Conservation (phyloP, 2,888 invertebrate species). For the Pteria penguin region DNA sequence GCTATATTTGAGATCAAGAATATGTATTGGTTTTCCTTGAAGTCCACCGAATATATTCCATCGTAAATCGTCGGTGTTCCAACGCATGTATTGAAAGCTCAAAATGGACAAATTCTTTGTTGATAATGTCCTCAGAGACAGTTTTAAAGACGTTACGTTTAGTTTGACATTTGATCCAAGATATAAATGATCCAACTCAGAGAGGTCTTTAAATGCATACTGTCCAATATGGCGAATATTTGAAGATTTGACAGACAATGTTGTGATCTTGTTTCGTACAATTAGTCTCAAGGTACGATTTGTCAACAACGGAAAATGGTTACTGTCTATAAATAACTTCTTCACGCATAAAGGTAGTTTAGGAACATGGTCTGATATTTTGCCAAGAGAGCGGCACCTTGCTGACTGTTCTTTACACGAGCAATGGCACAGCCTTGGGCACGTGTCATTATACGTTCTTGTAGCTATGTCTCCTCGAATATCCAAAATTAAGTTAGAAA, state of each 20-base stretch:
- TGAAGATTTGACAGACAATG: background rate
- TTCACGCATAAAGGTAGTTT: background rate
- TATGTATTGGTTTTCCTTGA: background rate
- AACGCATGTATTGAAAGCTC: background rate
- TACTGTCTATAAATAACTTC: background rate
- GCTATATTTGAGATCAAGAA: background rate
- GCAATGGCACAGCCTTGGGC: background rate
- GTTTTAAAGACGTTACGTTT: background rate
- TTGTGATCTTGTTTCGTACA: background rate
- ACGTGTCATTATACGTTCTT: too few species aligned
- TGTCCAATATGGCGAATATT: background rate
- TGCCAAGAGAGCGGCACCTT: background rate
- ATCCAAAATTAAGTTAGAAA: too few species aligned
- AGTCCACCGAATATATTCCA: background rate
- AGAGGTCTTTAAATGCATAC: background rate
- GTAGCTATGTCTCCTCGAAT: too few species aligned
- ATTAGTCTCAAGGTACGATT: background rate
- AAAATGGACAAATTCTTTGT: background rate
- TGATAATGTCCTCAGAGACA: background rate
- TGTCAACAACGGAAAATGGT: background rate
- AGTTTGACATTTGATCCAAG: background rate
- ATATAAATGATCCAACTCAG: background rate
- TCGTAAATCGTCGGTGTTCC: background rate
- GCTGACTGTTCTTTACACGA: background rate
- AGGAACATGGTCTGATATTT: background rate